Base-by-base conservation (phyloP, 2,797 vertebrate genomes). In the Amazona finschi region DNA sequence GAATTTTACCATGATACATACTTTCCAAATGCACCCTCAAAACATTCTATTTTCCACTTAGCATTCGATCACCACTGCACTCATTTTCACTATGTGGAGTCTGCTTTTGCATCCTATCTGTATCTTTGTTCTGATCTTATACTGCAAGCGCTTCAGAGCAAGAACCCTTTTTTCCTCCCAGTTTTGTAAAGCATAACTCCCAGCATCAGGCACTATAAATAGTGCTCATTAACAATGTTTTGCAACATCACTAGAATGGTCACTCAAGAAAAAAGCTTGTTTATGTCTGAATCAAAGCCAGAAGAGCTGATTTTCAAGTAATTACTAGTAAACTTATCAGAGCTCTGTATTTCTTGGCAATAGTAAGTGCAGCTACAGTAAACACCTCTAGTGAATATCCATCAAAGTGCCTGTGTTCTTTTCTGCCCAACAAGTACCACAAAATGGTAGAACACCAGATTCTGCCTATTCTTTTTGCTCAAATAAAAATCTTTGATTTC, bases 271-370 rank as follows among this genome's bases (percentile, higher is more conserved):
- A 72, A 65, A 89, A 72, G 21, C 33, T 72, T 77, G 21, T 16
- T 73, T 67, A 27, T 30, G 15, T 69, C 30, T 47, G 5, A 77
- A 46, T 71, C 61, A 47, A 90, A 92, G 46, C 8, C 7, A 19
- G 12, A 19, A 46, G 13, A 43, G 41, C 44, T 84, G 8, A 80
- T 78, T 71, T 86, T 71, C 49, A 60, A 6, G 31, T 78, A 77
- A 44, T 21, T 53, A 62, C 36, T 62, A 53, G 24, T 41, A 70
- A 79, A 27, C 24, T 66, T 27, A 73, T 19, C 3, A 58, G 18
- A 6, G 36, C 6, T 41, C 28, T 33, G 11, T 0, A 0, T 43
- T 55, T 60, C 2, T 21, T 14, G 69, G 55, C 5, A 72, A 27
- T 41, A 43, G 5, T 46, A 66, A 70, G 17, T 52, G 33, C 44